Evolutionary conservation across 2,797 vertebrate species (phyloP).

Genomic region (Pteronotus mesoamericanus): DNA sequence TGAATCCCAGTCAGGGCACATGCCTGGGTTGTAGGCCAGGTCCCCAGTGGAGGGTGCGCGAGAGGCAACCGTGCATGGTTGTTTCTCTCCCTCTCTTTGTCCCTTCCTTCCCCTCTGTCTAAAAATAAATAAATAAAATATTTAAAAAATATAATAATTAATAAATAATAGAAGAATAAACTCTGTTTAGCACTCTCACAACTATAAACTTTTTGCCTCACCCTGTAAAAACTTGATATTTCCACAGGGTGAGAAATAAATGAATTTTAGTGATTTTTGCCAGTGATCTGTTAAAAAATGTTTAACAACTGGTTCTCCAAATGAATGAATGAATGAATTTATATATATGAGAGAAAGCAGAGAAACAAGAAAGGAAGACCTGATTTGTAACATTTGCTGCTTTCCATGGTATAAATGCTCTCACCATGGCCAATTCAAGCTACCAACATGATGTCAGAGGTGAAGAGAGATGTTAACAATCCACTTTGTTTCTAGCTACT

Average conservation of each 20-base stretch:
- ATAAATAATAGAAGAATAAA: not conserved
- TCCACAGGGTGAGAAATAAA: not conserved
- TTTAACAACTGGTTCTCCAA: not conserved
- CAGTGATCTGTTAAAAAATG: not conserved
- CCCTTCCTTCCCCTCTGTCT: no score
- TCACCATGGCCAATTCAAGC: not conserved
- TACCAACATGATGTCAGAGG: not conserved
- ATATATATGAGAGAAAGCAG: not conserved
- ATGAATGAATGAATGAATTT: not conserved
- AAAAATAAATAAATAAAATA: no score
- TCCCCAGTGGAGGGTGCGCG: no score
- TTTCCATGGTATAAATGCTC: not conserved
- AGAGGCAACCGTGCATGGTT: no score
- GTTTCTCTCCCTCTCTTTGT: no score
- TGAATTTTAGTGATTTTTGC: constrained; percentile 6
- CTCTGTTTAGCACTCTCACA: not conserved
- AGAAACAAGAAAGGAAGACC: not conserved
- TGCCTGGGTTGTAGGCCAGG: no score
- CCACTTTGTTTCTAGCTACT: not conserved
- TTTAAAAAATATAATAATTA: not conserved
- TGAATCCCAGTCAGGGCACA: no score
- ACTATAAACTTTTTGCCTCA: not conserved
- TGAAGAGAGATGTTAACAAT: not conserved
- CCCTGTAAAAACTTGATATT: not conserved
- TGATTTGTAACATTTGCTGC: not conserved